Base-by-base conservation (phyloP, 1,140 invertebrate genomes). In the Liolophura sinensis region DNA sequence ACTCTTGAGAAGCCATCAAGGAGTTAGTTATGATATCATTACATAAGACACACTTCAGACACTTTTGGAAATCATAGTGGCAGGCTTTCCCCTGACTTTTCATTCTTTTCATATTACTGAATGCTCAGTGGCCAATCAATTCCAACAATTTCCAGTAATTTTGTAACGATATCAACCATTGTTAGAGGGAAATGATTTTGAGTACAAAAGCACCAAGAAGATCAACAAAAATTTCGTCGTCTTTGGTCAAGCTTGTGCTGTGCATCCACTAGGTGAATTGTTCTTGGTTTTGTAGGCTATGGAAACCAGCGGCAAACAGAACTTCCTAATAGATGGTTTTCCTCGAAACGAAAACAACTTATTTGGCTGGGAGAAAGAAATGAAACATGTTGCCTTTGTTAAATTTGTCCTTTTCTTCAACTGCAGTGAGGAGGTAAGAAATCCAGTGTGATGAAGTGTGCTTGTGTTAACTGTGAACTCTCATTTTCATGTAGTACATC, bases 291-390 rank as follows among this genome's bases (percentile, higher is more conserved):
- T 77, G 24, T 71, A 85, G 87, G 93, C 93, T 1, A 97, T 97
- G 92, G 84, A 87, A 65, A 80, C 87, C 87, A 90, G 74, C 70
- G 62, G 61, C 18, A 80, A 78, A 67, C 49, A 78, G n/a, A 91
- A 91, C 52, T 99, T 99, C 82, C 86, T 99, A 0, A 93, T 99
- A 74, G 98, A 99, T 86, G 98, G 98, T 11, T 99, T 99, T 84
- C 98, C 98, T 31, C 88, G 98, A 27, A 99, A 99, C 84, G 88
- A 96, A 81, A 91, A 99, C 83, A 99, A 99, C 84, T 85, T 99
- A 60, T 90, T 96, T 66, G 98, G 98, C 1, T 99, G 98, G 98
- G 90, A 92, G 49, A 87, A 89, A 73, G 86, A 88, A 70, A 96
- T 99, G 92, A 82, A 87, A 0, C 90, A 91, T 22, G 96, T 97